Evolutionary conservation across 2,888 invertebrate genomes (phyloP).

Genomic region (Scelioninae gen. 1): DNA sequence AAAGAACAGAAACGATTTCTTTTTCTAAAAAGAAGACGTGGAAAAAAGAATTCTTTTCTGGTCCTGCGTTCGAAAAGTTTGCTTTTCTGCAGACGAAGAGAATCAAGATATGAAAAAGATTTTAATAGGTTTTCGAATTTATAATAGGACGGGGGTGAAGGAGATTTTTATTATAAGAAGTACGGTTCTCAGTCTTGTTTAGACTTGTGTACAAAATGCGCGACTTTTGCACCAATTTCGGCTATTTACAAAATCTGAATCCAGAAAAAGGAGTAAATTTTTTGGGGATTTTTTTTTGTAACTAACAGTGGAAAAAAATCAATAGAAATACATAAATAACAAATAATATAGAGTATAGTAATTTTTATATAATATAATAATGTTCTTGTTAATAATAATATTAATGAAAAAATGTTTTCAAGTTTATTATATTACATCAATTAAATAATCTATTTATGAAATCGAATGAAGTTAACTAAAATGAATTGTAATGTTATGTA

Average conservation of each 20-base stretch:
- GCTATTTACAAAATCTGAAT: conserved; percentile 53
- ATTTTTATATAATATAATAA: not conserved
- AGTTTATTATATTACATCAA: not conserved
- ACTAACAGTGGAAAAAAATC: not conserved
- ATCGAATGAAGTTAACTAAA: not conserved
- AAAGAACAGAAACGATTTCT: too few relatives aligned
- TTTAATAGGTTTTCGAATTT: too few relatives aligned
- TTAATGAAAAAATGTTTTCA: too few relatives aligned
- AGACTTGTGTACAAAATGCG: conserved; percentile 68
- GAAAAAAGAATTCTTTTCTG: too few relatives aligned
- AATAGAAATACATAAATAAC: not conserved
- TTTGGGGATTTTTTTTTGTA: too few relatives aligned
- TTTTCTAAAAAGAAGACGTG: too few relatives aligned
- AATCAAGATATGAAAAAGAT: too few relatives aligned
- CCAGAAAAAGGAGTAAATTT: conserved; percentile 23
- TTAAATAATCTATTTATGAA: not conserved
- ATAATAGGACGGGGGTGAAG: too few relatives aligned
- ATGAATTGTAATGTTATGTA: not conserved
- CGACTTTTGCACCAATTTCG: conserved; percentile 53
- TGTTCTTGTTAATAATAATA: too few relatives aligned
- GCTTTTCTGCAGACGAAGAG: too few relatives aligned
- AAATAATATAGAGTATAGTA: not conserved
- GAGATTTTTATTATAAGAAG: conserved; percentile 40
- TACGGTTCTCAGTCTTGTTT: conserved; percentile 62
- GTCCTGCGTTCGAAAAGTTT: too few relatives aligned